Conservation (phyloP, 92 coral and sea anemone genomes). For the Pocillopora grandis region DNA sequence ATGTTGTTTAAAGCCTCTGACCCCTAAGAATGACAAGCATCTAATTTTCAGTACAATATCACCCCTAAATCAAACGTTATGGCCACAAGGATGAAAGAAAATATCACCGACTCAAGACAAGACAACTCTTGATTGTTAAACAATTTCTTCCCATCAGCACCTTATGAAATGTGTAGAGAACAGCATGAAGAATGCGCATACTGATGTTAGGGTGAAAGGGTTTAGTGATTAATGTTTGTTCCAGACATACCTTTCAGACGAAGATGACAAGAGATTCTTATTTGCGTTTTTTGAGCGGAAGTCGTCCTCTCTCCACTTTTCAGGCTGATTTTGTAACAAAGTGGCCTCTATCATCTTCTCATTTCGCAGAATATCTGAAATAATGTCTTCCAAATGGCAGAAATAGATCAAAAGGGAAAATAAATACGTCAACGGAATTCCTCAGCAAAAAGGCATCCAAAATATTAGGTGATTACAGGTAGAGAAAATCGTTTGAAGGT, state of each 20-base stretch:
- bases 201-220: too few relatives aligned
- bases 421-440: neutral
- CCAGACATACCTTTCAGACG: neutral
- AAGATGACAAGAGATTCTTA: neutral
- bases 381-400: neutral
- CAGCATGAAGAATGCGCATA: too few relatives aligned
- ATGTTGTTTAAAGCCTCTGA: too few relatives aligned
- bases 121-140: too few relatives aligned
- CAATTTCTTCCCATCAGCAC: too few relatives aligned
- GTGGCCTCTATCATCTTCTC: neutral
- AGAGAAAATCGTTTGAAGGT: too few relatives aligned
- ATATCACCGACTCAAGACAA: too few relatives aligned
- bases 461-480: neutral
- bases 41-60: too few relatives aligned
- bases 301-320: neutral
- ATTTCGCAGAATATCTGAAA: constrained; percentile 27
- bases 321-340: neutral
- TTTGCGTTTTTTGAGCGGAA: neutral
- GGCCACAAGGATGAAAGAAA: too few relatives aligned
- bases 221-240: neutral
- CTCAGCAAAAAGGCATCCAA: neutral
- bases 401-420: neutral
- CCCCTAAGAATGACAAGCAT: too few relatives aligned
- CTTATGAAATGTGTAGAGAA: too few relatives aligned
- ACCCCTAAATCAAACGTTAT: too few relatives aligned